Percentiles rank a stretch among this genome's conserved stretches.
phyloP scores from a whole-genome alignment of 2,888 invertebrate species.

The Chymomyza fuscimana region DNA sequence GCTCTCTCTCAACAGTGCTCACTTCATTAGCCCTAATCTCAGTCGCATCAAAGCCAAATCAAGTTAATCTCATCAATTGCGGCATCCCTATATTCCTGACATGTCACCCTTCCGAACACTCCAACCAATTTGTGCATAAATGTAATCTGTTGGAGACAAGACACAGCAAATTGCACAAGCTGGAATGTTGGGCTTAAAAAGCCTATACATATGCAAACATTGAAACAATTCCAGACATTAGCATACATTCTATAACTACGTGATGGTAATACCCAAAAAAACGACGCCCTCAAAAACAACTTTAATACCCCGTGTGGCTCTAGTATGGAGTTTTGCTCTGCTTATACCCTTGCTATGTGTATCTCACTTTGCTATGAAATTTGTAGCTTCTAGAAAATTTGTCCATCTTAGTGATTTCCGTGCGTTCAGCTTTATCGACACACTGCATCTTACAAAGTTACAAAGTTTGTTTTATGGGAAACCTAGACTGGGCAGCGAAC shows the following conservation, averaged over 20 bases:
- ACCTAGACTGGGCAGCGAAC: too few species aligned
- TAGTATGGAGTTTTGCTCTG: neutral
- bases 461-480: too few species aligned
- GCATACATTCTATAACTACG: neutral
- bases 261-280: neutral
- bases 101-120: neutral
- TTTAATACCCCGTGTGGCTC: neutral
- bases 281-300: neutral
- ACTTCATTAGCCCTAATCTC: slow-evolving; percentile 1
- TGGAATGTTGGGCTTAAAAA: neutral
- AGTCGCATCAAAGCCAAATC: neutral
- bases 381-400: too few species aligned
- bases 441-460: too few species aligned
- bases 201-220: neutral
- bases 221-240: neutral
- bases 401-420: too few species aligned
- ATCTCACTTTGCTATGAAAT: too few species aligned
- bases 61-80: neutral
- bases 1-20: neutral
- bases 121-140: neutral
- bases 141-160: neutral
- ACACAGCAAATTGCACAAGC: slow-evolving; percentile 1
- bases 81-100: neutral
- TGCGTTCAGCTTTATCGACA: too few species aligned
- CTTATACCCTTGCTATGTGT: too few species aligned